Percentiles rank a stretch among this genome's conserved stretches.
Conservation (phyloP, 2,113 vertebrate species). For the Equus przewalskii region DNA sequence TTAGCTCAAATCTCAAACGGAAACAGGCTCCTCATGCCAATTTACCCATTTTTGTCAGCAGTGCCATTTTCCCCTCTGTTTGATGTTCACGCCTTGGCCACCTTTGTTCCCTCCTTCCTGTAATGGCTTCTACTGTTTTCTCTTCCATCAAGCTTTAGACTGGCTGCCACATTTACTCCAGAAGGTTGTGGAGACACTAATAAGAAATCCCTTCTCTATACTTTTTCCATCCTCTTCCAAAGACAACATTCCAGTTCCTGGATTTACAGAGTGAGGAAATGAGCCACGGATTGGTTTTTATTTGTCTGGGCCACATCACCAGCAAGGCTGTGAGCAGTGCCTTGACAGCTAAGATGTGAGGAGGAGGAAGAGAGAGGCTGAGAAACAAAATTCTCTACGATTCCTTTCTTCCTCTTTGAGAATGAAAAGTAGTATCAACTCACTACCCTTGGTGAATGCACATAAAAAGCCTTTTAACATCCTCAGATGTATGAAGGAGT, state of each 20-base stretch:
- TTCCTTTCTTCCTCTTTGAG: neutral
- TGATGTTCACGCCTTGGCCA: rapidly evolving
- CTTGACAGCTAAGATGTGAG: neutral
- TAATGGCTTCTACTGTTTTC: neutral
- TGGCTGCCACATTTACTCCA: too few relatives aligned
- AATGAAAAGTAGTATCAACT: neutral
- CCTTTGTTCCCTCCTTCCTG: neutral
- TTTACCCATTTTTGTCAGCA: rapidly evolving
- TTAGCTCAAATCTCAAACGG: neutral
- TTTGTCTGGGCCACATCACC: neutral
- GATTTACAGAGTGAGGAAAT: neutral
- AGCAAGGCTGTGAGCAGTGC: neutral
- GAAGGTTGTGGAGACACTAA: neutral
- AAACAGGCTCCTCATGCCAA: neutral
- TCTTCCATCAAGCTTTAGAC: neutral
- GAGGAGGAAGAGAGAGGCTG: neutral
- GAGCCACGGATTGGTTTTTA: neutral
- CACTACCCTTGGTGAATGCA: neutral
- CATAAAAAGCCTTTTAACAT: neutral
- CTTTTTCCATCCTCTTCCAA: neutral
- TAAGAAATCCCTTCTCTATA: neutral
- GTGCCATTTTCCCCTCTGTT: rapidly evolving
- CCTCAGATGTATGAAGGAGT: neutral
- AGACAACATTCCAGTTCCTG: neutral
- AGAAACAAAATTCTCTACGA: neutral